phyloP scores from a whole-genome alignment of 2,888 invertebrate species.

The Nymphalis polychloros region DNA sequence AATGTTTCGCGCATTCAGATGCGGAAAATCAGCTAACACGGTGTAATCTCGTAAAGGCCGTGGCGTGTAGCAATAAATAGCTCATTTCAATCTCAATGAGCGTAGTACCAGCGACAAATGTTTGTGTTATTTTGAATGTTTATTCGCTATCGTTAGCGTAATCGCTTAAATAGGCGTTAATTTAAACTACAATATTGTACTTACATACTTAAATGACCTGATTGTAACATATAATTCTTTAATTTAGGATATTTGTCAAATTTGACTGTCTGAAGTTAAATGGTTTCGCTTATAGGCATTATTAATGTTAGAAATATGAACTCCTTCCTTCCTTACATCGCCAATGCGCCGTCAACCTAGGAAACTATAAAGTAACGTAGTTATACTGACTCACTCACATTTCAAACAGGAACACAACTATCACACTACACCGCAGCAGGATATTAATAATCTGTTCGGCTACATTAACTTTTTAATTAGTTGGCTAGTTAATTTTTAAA shows the following conservation, averaged over 20 bases:
- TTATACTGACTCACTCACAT: too few species aligned
- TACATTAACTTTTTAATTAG: not conserved
- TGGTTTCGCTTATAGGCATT: too few species aligned
- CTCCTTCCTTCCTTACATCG: too few species aligned
- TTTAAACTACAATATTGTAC: not conserved
- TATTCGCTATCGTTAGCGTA: conserved; percentile 27
- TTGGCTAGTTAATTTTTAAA: not conserved
- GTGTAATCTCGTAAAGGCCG: conserved; percentile 31
- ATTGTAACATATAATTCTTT: too few species aligned
- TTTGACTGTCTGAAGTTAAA: too few species aligned
- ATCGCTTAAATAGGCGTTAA: conserved; percentile 23
- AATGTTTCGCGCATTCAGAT: conserved; percentile 20
- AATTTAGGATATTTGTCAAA: too few species aligned
- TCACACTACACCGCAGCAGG: too few species aligned
- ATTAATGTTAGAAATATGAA: too few species aligned
- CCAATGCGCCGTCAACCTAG: too few species aligned
- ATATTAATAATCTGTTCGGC: not conserved
- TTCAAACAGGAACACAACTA: too few species aligned
- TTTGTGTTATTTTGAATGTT: conserved; percentile 42
- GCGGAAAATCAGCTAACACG: conserved; percentile 32
- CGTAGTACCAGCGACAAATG: conserved; percentile 48
- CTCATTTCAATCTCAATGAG: conserved; percentile 54
- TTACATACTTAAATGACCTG: too few species aligned
- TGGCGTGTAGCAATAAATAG: conserved; percentile 47
- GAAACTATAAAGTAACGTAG: too few species aligned